phyloP scores from a whole-genome alignment of 2,797 vertebrate species.

The Sternarchorhynchus goeldii region DNA sequence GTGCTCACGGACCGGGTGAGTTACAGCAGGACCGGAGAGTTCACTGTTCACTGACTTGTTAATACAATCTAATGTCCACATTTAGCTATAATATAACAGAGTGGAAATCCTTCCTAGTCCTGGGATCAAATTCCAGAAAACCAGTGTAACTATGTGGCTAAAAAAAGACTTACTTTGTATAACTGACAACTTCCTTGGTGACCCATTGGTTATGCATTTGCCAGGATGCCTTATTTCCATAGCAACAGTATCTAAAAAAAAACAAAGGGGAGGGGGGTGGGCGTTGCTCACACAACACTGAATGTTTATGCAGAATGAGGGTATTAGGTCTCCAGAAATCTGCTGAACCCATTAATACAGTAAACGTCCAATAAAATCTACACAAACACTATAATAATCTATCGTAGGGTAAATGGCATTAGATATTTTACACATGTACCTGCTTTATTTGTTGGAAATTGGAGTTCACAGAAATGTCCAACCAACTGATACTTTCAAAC shows the following conservation, averaged over 20 bases:
- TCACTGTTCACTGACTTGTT: no score
- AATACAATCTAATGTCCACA: no score
- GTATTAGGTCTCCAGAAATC: conserved; percentile 20
- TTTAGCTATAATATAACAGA: no score
- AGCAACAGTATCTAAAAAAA: conserved; percentile 32
- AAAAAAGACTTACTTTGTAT: not conserved
- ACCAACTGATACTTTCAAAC: no score
- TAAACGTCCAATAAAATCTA: no score
- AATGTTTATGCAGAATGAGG: not conserved
- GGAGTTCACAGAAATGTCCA: not conserved
- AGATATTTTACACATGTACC: no score
- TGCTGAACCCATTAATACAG: not conserved
- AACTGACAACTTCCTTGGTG: conserved; percentile 1
- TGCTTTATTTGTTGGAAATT: not conserved
- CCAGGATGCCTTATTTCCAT: conserved; percentile 39
- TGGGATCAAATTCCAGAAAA: no score
- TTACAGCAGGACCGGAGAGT: no score
- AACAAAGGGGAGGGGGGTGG: not conserved
- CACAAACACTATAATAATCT: no score
- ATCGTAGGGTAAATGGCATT: no score
- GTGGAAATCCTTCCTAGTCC: no score
- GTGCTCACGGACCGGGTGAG: no score
- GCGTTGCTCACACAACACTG: conserved; percentile 2
- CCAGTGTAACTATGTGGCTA: not conserved
- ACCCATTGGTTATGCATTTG: conserved; percentile 1